Percentiles rank a stretch among this genome's conserved stretches.
These are phyloP conservation scores for Paramisgurnus dabryanus DNA, from an alignment of 2,113 vertebrate genomes.

Conservation along the genomic window DNA sequence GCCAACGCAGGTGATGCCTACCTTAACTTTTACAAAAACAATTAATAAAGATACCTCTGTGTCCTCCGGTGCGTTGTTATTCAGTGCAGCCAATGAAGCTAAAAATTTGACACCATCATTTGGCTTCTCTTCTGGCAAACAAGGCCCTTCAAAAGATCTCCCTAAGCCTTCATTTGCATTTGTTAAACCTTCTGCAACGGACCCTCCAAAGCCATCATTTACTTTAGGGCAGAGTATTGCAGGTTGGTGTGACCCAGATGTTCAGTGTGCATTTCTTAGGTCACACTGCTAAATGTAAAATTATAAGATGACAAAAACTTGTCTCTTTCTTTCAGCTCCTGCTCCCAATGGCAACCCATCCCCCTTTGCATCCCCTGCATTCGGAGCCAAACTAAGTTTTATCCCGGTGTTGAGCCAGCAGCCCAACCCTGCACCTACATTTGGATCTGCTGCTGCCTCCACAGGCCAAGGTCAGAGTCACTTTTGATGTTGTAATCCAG, in stretches of 20 bases:
- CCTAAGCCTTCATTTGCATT: too few species aligned
- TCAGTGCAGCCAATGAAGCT: slow-evolving; percentile 77
- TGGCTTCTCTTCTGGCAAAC: slow-evolving; percentile 69
- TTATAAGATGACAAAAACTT: neutral
- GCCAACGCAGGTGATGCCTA: slow-evolving; percentile 58
- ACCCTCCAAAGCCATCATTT: slow-evolving; percentile 78
- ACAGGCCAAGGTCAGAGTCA: slow-evolving; percentile 76
- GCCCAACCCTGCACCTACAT: slow-evolving; percentile 73
- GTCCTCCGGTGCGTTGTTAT: slow-evolving; percentile 70
- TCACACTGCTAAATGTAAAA: neutral
- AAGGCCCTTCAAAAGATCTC: too few species aligned
- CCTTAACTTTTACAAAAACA: slow-evolving; percentile 83
- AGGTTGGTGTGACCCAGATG: slow-evolving; percentile 59
- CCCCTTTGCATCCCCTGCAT: slow-evolving; percentile 81
- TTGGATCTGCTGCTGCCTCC: slow-evolving; percentile 75
- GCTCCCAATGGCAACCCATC: slow-evolving; percentile 67
- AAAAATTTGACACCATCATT: slow-evolving; percentile 72
- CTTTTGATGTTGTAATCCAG: neutral
- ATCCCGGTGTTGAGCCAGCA: slow-evolving; percentile 84
- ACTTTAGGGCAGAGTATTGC: slow-evolving; percentile 77
- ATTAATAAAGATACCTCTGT: slow-evolving; percentile 80
- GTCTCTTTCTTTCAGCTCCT: slow-evolving; percentile 66
- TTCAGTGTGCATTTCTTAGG: neutral
- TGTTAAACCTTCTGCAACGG: slow-evolving; percentile 55
- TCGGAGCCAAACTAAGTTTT: slow-evolving; percentile 82